These are phyloP conservation scores for Labia minor DNA, from an alignment of 2,888 invertebrate genomes.

Conservation along the genomic window DNA sequence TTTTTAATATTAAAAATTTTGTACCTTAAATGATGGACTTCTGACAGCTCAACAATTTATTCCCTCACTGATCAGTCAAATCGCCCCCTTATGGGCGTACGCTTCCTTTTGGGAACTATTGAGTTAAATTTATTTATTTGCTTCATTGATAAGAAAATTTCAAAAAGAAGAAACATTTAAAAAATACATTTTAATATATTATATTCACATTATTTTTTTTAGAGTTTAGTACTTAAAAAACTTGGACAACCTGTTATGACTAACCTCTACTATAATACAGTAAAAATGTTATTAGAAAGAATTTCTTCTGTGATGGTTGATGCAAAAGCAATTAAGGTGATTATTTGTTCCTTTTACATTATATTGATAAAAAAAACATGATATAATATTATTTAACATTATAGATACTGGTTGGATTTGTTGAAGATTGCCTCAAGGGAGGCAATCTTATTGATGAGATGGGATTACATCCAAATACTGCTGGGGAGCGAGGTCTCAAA, in stretches of 20 bases:
- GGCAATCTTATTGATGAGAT: slow-evolving; percentile 59
- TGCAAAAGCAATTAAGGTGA: slow-evolving; percentile 67
- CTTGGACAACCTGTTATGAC: slow-evolving; percentile 91
- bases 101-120: too few relatives aligned
- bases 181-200: too few relatives aligned
- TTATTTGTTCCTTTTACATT: slow-evolving; percentile 19
- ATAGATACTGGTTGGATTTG: slow-evolving; percentile 44
- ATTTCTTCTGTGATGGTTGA: slow-evolving; percentile 96
- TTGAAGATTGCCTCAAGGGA: slow-evolving; percentile 63
- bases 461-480: slow-evolving; percentile 68
- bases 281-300: slow-evolving; percentile 88
- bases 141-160: too few relatives aligned
- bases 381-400: slow-evolving; percentile 20
- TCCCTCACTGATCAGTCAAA: too few relatives aligned
- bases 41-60: too few relatives aligned
- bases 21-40: too few relatives aligned
- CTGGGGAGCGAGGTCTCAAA: slow-evolving; percentile 80
- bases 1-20: too few relatives aligned
- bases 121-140: too few relatives aligned
- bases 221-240: slow-evolving; percentile 76
- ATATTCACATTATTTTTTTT: too few relatives aligned
- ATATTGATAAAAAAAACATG: too few relatives aligned
- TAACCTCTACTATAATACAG: slow-evolving; percentile 88
- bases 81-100: too few relatives aligned
- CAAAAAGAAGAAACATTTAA: too few relatives aligned